A percentile compares a stretch with the other conserved stretches of the same genome.
phyloP scores from a whole-genome alignment of 2,888 invertebrate species.

The Pseudanteris insignis region DNA sequence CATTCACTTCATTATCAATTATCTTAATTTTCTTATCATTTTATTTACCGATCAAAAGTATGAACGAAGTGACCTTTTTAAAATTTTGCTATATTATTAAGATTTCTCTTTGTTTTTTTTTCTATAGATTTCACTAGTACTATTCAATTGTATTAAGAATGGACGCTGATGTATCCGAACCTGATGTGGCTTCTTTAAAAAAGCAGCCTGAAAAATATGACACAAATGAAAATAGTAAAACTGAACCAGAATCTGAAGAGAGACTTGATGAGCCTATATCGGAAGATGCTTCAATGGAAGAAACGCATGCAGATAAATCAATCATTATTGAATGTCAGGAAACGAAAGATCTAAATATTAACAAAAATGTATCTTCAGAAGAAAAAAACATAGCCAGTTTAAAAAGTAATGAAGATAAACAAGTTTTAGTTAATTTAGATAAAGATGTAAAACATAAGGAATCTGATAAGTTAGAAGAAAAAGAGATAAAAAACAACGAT shows the following conservation, averaged over 20 bases:
- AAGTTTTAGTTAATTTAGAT: too few species aligned
- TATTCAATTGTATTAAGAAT: slow-evolving; percentile 9
- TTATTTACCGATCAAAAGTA: slow-evolving; percentile 6
- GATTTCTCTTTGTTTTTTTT: too few species aligned
- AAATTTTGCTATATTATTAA: too few species aligned
- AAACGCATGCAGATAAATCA: slow-evolving; percentile 4
- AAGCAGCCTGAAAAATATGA: slow-evolving; percentile 1
- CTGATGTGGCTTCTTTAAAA: background rate
- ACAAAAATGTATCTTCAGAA: too few species aligned
- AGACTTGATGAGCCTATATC: slow-evolving; percentile 20
- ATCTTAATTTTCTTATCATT: slow-evolving; percentile 6
- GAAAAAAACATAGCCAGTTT: too few species aligned
- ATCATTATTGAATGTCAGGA: background rate
- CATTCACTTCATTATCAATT: too few species aligned
- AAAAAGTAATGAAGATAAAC: too few species aligned
- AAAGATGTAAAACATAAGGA: too few species aligned
- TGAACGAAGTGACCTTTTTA: too few species aligned
- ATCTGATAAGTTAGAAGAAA: slow-evolving; percentile 2
- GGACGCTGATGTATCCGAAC: slow-evolving; percentile 6
- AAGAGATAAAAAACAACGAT: slow-evolving; percentile 3
- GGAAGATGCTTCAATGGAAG: slow-evolving; percentile 13
- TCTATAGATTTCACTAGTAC: slow-evolving; percentile 4
- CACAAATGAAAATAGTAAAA: slow-evolving; percentile 2
- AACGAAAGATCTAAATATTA: too few species aligned
- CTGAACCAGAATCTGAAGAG: slow-evolving; percentile 6